Conservation (phyloP, 2,797 vertebrate species). For the Nyctalus aviator region DNA sequence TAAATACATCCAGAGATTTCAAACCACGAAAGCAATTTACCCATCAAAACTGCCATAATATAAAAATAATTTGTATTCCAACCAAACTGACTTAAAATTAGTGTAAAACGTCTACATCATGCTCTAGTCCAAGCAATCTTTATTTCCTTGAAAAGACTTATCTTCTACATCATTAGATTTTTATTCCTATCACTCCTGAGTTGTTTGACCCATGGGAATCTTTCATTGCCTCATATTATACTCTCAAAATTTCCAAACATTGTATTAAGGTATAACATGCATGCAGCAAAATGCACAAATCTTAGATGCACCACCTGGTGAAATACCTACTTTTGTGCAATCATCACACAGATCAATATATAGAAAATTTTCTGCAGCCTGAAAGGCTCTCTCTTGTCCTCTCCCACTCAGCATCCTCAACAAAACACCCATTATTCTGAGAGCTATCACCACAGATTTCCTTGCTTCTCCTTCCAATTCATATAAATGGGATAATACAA, state of each 20-base stretch:
- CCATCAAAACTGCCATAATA: slow-evolving; percentile 75
- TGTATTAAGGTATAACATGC: not conserved
- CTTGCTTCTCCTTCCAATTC: not conserved
- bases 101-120: slow-evolving; percentile 46
- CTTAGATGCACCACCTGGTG: not conserved
- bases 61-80: slow-evolving; percentile 76
- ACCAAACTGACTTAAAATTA: slow-evolving; percentile 66
- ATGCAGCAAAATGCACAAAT: not conserved
- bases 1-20: slow-evolving; percentile 79
- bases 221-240: slow-evolving; percentile 47
- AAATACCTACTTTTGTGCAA: not conserved
- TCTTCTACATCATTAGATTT: slow-evolving; percentile 70
- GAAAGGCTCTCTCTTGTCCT: not conserved
- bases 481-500: not conserved
- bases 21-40: slow-evolving; percentile 76
- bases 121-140: slow-evolving; percentile 47
- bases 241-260: slow-evolving; percentile 19
- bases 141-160: slow-evolving; percentile 67
- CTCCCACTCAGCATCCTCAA: not conserved
- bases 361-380: not conserved
- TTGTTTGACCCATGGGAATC: slow-evolving; percentile 59
- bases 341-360: slow-evolving; percentile 14
- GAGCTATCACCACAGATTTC: not conserved
- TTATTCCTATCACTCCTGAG: slow-evolving; percentile 61
- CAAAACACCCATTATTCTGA: not conserved